Evolutionary conservation across 2,113 vertebrate genomes (phyloP).

Genomic region (Macrotus californicus): DNA sequence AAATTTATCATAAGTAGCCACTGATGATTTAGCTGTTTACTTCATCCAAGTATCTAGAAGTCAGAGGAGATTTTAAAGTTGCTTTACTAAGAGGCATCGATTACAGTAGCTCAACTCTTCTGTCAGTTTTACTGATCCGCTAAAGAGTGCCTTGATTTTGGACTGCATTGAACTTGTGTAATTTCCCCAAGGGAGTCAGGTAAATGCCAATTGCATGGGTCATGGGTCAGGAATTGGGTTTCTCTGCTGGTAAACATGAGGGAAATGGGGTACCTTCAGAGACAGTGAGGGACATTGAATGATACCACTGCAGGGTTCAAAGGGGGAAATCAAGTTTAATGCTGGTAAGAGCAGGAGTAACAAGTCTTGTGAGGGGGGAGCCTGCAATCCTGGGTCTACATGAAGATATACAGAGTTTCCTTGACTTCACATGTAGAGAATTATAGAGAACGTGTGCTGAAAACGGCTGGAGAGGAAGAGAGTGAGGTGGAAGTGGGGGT

Average conservation of each 20-base stretch:
- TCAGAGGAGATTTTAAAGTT: constrained; percentile 25
- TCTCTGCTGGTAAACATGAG: neutral
- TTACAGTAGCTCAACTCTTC: neutral
- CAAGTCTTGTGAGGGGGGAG: neutral
- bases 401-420: neutral
- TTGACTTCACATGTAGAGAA: neutral
- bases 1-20: neutral
- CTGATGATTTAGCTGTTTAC: neutral
- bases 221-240: neutral
- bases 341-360: neutral
- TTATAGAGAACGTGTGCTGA: neutral
- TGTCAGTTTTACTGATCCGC: neutral
- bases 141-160: neutral
- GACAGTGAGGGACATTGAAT: neutral
- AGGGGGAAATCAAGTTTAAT: neutral
- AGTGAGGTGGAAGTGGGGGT: too few relatives aligned
- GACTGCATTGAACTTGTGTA: neutral
- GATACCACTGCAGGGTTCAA: neutral
- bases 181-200: neutral
- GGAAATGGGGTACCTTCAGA: neutral
- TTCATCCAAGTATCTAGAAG: constrained; percentile 19
- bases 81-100: neutral
- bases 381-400: neutral
- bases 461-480: neutral
- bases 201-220: neutral